These are phyloP conservation scores for Solen grandis DNA, from an alignment of 1,140 invertebrate genomes.

Conservation along the genomic window DNA sequence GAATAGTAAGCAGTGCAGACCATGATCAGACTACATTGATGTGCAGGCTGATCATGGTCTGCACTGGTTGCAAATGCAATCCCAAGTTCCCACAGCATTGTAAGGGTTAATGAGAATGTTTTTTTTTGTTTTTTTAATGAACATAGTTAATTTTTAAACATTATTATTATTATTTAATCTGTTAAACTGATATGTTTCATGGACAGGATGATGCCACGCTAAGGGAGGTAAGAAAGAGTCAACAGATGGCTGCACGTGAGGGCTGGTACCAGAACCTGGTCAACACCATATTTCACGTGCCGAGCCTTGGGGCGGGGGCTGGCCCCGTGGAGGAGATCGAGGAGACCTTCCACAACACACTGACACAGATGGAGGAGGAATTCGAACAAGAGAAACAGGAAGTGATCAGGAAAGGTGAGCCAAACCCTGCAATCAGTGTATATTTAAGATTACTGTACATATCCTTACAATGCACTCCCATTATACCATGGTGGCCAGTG, in stretches of 20 bases:
- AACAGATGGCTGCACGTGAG: slow-evolving; percentile 60
- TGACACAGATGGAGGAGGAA: slow-evolving; percentile 47
- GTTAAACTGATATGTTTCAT: too few species aligned
- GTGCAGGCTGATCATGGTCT: too few species aligned
- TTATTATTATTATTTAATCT: too few species aligned
- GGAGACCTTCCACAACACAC: slow-evolving; percentile 33
- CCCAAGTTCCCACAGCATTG: too few species aligned
- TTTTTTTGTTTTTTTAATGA: too few species aligned
- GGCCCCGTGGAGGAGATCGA: slow-evolving; percentile 54
- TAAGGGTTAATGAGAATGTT: too few species aligned
- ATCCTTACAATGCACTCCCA: too few species aligned
- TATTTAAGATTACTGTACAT: background rate
- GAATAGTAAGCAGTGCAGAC: too few species aligned
- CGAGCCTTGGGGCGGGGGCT: background rate
- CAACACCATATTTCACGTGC: slow-evolving; percentile 63
- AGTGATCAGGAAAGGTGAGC: slow-evolving; percentile 56
- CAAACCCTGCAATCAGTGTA: background rate
- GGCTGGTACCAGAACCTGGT: slow-evolving; percentile 71
- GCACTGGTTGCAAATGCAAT: too few species aligned
- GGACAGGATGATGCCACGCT: slow-evolving; percentile 62
- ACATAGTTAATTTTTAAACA: too few species aligned
- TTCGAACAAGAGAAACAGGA: slow-evolving; percentile 56
- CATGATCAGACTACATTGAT: too few species aligned
- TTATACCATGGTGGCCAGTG: too few species aligned
- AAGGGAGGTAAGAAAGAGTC: slow-evolving; percentile 57